Conservation (phyloP, 2,888 invertebrate genomes). For the Desoria tigrina region DNA sequence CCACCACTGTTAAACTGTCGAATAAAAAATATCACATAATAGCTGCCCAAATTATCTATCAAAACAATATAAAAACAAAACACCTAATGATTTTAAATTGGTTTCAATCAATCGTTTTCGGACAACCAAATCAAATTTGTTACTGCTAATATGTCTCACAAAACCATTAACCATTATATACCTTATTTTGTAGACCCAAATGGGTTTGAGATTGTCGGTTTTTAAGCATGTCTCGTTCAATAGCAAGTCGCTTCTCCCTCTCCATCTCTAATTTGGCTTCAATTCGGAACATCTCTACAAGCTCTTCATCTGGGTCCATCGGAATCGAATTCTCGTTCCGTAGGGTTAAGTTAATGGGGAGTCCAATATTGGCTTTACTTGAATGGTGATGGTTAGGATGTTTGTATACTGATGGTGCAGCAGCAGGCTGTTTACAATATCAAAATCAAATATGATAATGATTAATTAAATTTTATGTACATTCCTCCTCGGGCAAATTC, state of each 20-base stretch:
- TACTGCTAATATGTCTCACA: too few relatives aligned
- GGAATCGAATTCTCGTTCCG: slow-evolving; percentile 9
- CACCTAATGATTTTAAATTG: neutral
- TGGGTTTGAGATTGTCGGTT: slow-evolving; percentile 5
- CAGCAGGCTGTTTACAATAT: too few relatives aligned
- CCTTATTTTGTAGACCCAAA: neutral
- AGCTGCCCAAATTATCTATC: too few relatives aligned
- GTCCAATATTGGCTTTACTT: neutral
- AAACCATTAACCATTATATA: too few relatives aligned
- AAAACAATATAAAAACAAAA: too few relatives aligned
- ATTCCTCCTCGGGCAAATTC: too few relatives aligned
- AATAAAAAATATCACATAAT: neutral
- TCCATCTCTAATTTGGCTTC: slow-evolving; percentile 49
- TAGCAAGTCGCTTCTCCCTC: slow-evolving; percentile 40
- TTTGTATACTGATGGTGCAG: slow-evolving; percentile 9
- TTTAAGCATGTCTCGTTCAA: slow-evolving; percentile 32
- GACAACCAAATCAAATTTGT: too few relatives aligned
- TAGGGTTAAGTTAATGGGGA: neutral
- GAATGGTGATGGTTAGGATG: slow-evolving; percentile 8
- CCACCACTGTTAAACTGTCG: neutral
- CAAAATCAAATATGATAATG: too few relatives aligned
- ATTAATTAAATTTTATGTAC: too few relatives aligned
- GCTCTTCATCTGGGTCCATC: slow-evolving; percentile 34
- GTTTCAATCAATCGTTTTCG: too few relatives aligned
- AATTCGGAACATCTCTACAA: slow-evolving; percentile 40